These are phyloP conservation scores for Drosophila paracracens DNA, from an alignment of 2,888 invertebrate species.

Conservation along the genomic window DNA sequence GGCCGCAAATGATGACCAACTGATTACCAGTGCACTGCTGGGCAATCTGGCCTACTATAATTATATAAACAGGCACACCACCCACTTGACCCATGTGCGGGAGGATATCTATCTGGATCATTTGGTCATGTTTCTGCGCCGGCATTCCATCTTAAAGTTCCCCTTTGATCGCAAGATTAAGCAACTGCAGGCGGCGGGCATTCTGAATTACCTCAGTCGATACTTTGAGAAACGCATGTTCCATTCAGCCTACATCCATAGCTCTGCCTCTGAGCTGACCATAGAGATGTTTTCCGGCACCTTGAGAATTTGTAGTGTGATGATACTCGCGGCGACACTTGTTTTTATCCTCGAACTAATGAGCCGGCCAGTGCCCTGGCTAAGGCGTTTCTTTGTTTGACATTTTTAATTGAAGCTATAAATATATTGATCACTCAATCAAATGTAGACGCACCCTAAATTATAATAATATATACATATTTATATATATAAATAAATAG, in stretches of 20 bases:
- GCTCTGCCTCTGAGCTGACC: conserved; percentile 3
- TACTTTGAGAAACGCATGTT: conserved; percentile 29
- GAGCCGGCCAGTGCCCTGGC: conserved; percentile 45
- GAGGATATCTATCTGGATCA: conserved; percentile 72
- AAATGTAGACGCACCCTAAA: neutral
- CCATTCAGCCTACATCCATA: neutral
- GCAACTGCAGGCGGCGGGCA: conserved; percentile 67
- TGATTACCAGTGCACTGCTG: conserved; percentile 53
- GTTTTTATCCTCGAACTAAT: conserved; percentile 56
- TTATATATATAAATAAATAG: neutral
- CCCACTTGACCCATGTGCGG: conserved; percentile 61
- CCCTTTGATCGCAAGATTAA: conserved; percentile 71
- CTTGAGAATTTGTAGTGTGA: conserved; percentile 19
- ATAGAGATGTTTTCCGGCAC: conserved; percentile 51
- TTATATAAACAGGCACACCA: conserved; percentile 44
- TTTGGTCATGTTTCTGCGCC: conserved; percentile 68
- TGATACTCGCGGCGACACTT: conserved; percentile 22
- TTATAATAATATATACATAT: neutral
- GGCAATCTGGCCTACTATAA: conserved; percentile 71
- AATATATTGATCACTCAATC: neutral
- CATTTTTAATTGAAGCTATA: neutral
- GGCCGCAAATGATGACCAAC: neutral
- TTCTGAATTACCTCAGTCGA: conserved; percentile 50
- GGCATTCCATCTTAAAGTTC: conserved; percentile 66
- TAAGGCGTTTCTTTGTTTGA: conserved; percentile 35